Evolutionary conservation across 1,140 invertebrate genomes (phyloP), one percentile per base, ranked within the genome.

Genomic region (Sarcophaga bullata): DNA sequence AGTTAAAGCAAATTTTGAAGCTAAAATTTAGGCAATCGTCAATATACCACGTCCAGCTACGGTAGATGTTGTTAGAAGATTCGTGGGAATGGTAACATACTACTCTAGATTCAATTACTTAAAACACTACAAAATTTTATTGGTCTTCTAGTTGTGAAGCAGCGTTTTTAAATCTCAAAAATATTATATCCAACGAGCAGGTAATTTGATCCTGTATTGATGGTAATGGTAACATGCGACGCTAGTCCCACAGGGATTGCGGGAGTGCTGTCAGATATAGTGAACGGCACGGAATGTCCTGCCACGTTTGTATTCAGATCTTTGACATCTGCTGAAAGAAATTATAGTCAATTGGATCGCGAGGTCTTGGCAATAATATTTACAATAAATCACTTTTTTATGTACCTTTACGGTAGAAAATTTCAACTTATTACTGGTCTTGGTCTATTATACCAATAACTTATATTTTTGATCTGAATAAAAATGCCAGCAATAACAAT

Each of bases 141-240:
- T 80, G 50, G 54, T 54, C 80, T n/a, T n/a, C 48, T 19, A 47
- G 11, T 80, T 80, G 80, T 37, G 25, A 80, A 80, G 25, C 48
- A 54, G n/a, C 80, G 10, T 80, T 62, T 37, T 52, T 37, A 76
- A 47, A 49, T 6, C 73, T 76, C 47, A 76, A 76, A 76, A 76
- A 49, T 49, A 76, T 48, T 6, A 76, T 76, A 49, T 46, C 46
- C 48, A 76, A 46, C 48, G 48, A 76, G 7, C 46, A 48, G 47
- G 73, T 76, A 11, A 48, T 76, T 76, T 54, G 80, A 80, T 80
- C 48, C 80, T 47, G 47, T 11, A 50, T 15, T 80, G 15, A 25
- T 37, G 0, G 48, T 80, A 48, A 6, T 80, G 8, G 76, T 80
- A 37, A 19, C 72, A 8, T 37, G 17, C 11, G 17, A 73, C 17